Base-by-base conservation (phyloP, 2,797 vertebrate genomes). In the Paguma larvata region DNA sequence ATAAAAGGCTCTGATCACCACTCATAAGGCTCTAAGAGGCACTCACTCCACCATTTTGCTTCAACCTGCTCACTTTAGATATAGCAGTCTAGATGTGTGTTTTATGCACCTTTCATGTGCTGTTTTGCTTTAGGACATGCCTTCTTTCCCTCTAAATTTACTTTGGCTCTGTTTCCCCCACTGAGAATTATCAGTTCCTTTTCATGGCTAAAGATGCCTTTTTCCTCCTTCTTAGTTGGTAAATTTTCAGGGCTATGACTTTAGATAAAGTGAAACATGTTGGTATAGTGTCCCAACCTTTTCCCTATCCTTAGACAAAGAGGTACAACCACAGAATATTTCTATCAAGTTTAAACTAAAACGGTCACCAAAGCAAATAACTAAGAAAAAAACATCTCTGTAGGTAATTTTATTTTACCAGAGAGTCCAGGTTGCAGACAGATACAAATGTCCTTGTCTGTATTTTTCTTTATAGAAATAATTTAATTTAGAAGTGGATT, bases 401-500 rank as follows among this genome's bases (percentile, higher is more conserved):
- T 51, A 63, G 46, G 5, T 7, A 14, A 77, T 94, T 93, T 84
- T 87, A 70, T 97, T 97, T 92, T 82, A 93, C 6, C 32, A 83
- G 89, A 87, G 15, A 72, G 19, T 3, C 38, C 27, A 90, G n/a
- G 27, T 44, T 95, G 25, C 21, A 85, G 83, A 91, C 72, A 84
- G 38, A 63, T n/a, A 32, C 70, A 92, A 70, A 83, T 83, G 51
- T 77, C 48, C 44, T 90, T 84, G 30, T 82, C 38, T 75, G 0
- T 46, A 16, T 65, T 93, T 85, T 89, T 85, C 63, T 73, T 46
- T 79, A 32, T 62, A 84, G 68, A 78, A 85, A 72, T n/a, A 48
- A 92, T 75, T 97, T 93, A 19, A 62, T 90, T 95, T 97, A 78
- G 53, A 95, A 97, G 79, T 70, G 6, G 2, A 85, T 32, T 96